These are phyloP conservation scores for Elachura formosa DNA, from an alignment of 2,113 vertebrate species.

Conservation along the genomic window DNA sequence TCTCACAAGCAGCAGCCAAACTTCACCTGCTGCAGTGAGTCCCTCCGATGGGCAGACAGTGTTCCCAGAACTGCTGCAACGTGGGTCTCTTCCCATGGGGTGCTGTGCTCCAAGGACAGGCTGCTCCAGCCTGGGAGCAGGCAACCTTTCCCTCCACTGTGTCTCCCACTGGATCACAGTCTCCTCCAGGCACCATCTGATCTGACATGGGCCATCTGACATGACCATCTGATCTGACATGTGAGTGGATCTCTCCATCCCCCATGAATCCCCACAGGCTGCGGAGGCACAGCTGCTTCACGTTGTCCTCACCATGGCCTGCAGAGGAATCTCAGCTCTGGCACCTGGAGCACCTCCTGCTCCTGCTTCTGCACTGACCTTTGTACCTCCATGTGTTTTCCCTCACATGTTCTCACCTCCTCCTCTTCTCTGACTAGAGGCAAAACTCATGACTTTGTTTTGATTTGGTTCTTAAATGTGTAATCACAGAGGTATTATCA, in stretches of 20 bases:
- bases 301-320: background rate
- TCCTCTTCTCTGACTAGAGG: background rate
- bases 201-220: fast-evolving
- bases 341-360: too few species aligned
- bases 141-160: too few species aligned
- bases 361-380: too few species aligned
- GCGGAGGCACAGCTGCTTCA: too few species aligned
- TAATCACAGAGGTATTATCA: background rate
- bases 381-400: background rate
- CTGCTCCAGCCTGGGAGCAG: background rate
- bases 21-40: background rate
- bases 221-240: fast-evolving
- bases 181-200: background rate
- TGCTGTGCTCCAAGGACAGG: background rate
- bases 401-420: background rate
- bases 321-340: fast-evolving
- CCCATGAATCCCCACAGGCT: background rate
- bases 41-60: background rate
- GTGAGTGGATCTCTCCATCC: background rate
- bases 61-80: background rate
- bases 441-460: background rate
- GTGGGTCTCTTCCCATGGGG: fast-evolving
- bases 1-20: background rate
- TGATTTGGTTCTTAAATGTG: background rate
- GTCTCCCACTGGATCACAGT: background rate